phyloP scores from a whole-genome alignment of 2,113 vertebrate species.

The Bucco capensis region DNA sequence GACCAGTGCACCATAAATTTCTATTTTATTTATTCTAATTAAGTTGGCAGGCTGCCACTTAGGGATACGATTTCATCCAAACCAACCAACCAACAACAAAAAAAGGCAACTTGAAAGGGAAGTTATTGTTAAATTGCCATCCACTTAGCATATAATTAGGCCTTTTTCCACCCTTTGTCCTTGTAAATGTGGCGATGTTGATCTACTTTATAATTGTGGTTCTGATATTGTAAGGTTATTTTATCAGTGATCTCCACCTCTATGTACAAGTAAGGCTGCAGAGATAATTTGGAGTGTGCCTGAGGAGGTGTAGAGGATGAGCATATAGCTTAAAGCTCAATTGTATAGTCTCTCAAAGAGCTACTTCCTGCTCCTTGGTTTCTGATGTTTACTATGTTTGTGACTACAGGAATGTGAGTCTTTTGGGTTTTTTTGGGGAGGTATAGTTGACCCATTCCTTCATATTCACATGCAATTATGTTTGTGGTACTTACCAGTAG shows the following conservation, averaged over 20 bases:
- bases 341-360: background rate
- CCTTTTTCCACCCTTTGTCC: rapidly evolving
- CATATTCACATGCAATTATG: background rate
- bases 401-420: background rate
- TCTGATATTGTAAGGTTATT: background rate
- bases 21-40: background rate
- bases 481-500: background rate
- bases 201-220: background rate
- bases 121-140: background rate
- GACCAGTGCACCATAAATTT: background rate
- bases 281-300: background rate
- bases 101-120: background rate
- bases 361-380: background rate
- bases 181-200: background rate
- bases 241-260: background rate
- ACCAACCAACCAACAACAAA: background rate
- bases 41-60: background rate
- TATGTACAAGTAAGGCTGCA: background rate
- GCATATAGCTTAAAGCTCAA: background rate
- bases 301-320: rapidly evolving
- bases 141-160: background rate
- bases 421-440: background rate
- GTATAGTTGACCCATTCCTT: background rate
- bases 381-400: background rate
- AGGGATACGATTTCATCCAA: background rate